phyloP scores from a whole-genome alignment of 64 coral and sea anemone species.

The Montipora capricornis region DNA sequence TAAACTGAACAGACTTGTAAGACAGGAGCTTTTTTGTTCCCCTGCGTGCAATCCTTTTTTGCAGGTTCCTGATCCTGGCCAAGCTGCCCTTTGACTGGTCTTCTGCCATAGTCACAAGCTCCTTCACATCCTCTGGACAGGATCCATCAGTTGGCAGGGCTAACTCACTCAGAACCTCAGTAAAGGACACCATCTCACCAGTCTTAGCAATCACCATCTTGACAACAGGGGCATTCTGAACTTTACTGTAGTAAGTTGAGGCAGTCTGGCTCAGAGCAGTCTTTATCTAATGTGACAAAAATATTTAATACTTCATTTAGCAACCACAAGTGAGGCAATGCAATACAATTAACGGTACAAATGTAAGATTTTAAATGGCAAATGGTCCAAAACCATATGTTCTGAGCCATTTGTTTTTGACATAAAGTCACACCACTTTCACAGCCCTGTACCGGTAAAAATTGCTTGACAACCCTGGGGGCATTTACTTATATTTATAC shows the following conservation, averaged over 20 bases:
- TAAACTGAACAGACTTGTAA: constrained; percentile 80
- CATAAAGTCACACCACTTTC: no score
- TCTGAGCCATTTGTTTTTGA: no score
- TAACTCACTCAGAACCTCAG: constrained; percentile 84
- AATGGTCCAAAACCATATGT: no score
- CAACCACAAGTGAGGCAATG: background rate
- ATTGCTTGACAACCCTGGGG: no score
- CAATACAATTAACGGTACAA: no score
- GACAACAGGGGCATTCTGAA: constrained; percentile 71
- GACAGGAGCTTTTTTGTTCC: constrained; percentile 74
- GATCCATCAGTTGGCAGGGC: constrained; percentile 86
- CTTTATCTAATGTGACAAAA: constrained; percentile 61
- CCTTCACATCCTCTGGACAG: constrained; percentile 85
- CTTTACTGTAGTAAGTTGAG: constrained; percentile 75
- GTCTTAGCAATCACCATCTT: constrained; percentile 79
- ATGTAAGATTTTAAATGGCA: no score
- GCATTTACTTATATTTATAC: no score
- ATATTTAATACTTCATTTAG: background rate
- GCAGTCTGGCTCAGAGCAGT: constrained; percentile 71
- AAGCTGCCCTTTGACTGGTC: constrained; percentile 61
- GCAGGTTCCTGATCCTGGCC: constrained; percentile 67
- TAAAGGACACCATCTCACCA: constrained; percentile 69
- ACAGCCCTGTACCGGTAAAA: no score
- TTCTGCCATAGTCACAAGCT: constrained; percentile 61
- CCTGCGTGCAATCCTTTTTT: constrained; percentile 73